A percentile compares a stretch with the other conserved stretches of the same genome.
Conservation (phyloP, 2,113 vertebrate species). For the Antennarius striatus region DNA sequence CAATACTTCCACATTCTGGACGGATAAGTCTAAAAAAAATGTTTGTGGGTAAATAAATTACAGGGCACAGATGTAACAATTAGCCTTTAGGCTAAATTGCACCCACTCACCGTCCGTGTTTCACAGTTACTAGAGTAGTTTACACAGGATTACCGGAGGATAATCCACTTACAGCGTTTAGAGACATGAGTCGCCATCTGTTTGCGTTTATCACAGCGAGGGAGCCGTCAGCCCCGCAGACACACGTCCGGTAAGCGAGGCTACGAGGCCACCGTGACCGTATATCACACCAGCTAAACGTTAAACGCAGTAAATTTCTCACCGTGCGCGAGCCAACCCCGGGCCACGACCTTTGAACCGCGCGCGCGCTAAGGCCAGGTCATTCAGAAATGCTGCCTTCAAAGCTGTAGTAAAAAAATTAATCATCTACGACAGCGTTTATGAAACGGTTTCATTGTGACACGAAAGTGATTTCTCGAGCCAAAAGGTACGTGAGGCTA, state of each 20-base stretch:
- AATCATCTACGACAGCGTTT: fast-evolving
- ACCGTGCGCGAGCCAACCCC: no score
- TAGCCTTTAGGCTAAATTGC: slow-evolving; percentile 19
- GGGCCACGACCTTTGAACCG: slow-evolving; percentile 41
- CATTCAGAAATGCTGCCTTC: slow-evolving; percentile 44
- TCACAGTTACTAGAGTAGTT: slow-evolving; percentile 71
- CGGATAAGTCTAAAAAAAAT: not conserved
- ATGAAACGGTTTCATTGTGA: not conserved
- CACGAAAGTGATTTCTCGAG: not conserved
- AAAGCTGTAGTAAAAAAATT: not conserved
- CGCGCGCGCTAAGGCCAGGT: slow-evolving; percentile 36
- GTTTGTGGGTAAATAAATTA: slow-evolving; percentile 11
- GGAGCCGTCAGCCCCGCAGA: slow-evolving; percentile 41
- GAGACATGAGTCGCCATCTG: slow-evolving; percentile 81
- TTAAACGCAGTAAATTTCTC: not conserved
- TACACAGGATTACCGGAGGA: slow-evolving; percentile 77
- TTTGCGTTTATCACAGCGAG: slow-evolving; percentile 66
- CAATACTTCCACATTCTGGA: no score
- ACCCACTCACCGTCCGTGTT: slow-evolving; percentile 36
- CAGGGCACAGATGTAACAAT: slow-evolving; percentile 2
- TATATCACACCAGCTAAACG: not conserved
- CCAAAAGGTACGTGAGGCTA: no score
- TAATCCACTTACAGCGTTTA: slow-evolving; percentile 81
- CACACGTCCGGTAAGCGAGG: slow-evolving; percentile 18
- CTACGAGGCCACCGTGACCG: no score